Percentiles rank a stretch among this genome's conserved stretches.
Evolutionary conservation across 2,113 vertebrate genomes (phyloP).

Genomic region (Cepphus grylle): DNA sequence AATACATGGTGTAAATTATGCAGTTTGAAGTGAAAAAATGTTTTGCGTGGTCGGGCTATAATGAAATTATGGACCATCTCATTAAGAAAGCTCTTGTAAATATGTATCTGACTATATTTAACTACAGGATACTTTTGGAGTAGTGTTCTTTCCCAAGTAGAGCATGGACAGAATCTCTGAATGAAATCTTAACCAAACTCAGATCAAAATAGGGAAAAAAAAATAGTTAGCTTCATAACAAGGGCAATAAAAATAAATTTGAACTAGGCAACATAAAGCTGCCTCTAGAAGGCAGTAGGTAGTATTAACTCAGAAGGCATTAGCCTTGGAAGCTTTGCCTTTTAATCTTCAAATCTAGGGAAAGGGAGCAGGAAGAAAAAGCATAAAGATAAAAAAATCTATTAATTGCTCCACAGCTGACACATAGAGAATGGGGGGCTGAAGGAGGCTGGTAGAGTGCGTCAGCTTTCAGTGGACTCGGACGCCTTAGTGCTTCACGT

Average conservation of each 20-base stretch:
- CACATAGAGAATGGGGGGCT: neutral
- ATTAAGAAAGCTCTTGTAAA: neutral
- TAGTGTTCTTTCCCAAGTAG: neutral
- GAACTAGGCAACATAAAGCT: neutral
- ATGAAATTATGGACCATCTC: neutral
- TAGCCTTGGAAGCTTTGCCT: neutral
- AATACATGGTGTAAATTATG: neutral
- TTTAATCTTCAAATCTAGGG: neutral
- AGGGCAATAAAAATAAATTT: neutral
- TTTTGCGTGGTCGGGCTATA: neutral
- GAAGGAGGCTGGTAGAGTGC: neutral
- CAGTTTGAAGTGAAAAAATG: neutral
- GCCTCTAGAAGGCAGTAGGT: neutral
- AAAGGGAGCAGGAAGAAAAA: neutral
- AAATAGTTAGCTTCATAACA: neutral
- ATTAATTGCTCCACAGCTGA: neutral
- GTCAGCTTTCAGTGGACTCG: neutral
- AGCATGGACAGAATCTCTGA: neutral
- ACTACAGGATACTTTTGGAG: neutral
- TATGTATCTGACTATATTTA: neutral
- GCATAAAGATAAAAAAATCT: neutral
- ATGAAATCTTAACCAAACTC: neutral
- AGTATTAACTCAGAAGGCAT: neutral
- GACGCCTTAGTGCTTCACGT: neutral
- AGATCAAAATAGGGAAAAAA: neutral